Percentiles rank a stretch among this genome's conserved stretches.
phyloP scores from a whole-genome alignment of 1,140 invertebrate species.

The Bombus confusus region DNA sequence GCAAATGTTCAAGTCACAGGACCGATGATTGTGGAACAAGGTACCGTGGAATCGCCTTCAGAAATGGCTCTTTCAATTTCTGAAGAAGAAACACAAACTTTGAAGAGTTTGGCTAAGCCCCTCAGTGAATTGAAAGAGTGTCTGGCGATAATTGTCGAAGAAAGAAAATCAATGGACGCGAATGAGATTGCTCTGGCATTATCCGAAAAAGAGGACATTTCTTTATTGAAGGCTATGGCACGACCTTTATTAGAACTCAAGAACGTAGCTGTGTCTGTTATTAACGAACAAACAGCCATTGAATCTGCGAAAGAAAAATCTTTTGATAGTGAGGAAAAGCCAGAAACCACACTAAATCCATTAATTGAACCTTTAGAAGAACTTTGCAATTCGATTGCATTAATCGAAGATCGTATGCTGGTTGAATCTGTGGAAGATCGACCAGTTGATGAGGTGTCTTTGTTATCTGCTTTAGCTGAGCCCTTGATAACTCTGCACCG shows the following conservation, averaged over 20 bases:
- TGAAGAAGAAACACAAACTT: slow-evolving; percentile 41
- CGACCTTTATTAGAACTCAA: slow-evolving; percentile 50
- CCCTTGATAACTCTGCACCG: slow-evolving; percentile 78
- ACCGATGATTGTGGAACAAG: slow-evolving; percentile 49
- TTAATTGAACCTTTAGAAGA: slow-evolving; percentile 63
- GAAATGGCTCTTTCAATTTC: slow-evolving; percentile 60
- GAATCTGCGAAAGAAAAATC: slow-evolving; percentile 51
- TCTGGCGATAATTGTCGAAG: slow-evolving; percentile 81
- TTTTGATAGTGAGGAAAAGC: slow-evolving; percentile 7
- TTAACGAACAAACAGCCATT: slow-evolving; percentile 54
- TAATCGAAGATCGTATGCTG: slow-evolving; percentile 66
- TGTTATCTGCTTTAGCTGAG: slow-evolving; percentile 71
- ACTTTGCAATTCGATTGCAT: slow-evolving; percentile 59
- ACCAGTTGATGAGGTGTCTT: not conserved
- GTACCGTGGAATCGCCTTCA: slow-evolving; percentile 39
- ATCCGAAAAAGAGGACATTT: slow-evolving; percentile 50
- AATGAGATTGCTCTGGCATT: slow-evolving; percentile 71
- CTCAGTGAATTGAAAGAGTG: slow-evolving; percentile 83
- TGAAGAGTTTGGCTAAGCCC: slow-evolving; percentile 80
- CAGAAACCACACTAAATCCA: slow-evolving; percentile 23
- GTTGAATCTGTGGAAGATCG: slow-evolving; percentile 40
- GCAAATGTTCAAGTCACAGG: slow-evolving; percentile 7
- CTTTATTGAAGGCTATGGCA: slow-evolving; percentile 42
- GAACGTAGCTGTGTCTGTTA: slow-evolving; percentile 51
- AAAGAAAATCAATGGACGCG: slow-evolving; percentile 75